Evolutionary conservation across 35 echinoderm and acorn worm species (phyloP), one percentile per base, ranked within the genome.

Genomic region (Apostichopus parvimensis): DNA sequence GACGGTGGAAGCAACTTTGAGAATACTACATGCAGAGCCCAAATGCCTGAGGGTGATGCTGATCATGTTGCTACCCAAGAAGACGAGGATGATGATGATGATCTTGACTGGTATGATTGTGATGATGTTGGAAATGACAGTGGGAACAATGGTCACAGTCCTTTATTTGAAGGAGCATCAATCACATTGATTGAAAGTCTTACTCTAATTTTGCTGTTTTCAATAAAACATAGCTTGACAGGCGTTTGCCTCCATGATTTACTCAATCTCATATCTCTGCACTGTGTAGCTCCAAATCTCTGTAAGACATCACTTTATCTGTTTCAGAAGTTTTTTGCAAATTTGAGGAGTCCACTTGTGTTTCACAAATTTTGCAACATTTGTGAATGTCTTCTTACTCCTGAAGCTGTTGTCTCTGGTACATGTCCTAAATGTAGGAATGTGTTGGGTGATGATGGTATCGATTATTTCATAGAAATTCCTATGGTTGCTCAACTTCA

Each of bases 401-500:
- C 57, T 8, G 57, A 60, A 8, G 6, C 11, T 86, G 23, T 13
- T 9, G n/a, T 17, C 76, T 78, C 76, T 11, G n/a, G n/a, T 11
- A 45, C 76, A 45, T 21, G 28, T 23, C 8, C 15, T 11, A 45
- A 78, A 9, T 23, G 76, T 78, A 78, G 76, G 6, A 45, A 78
- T 78, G 10, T 6, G 17, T 18, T 21, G n/a, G 5, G 9, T 13
- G 14, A 73, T 18, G 70, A 73, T 6, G 5, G 5, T 2, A 21
- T 73, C 7, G 57, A 79, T n/a, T 91, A 90, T 61, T 93, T 95
- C 78, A 93, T 95, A 82, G 94, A 95, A 90, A 85, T 93, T 18
- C 94, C 91, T 56, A 4, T 95, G 9, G 6, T 93, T 22, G 12
- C 20, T 7, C 91, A 95, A 56, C 81, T 95, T 57, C n/a, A 57